A percentile compares a stretch with the other conserved stretches of the same genome.
Conservation (phyloP, 2,113 vertebrate species). For the Xenopus borealis region DNA sequence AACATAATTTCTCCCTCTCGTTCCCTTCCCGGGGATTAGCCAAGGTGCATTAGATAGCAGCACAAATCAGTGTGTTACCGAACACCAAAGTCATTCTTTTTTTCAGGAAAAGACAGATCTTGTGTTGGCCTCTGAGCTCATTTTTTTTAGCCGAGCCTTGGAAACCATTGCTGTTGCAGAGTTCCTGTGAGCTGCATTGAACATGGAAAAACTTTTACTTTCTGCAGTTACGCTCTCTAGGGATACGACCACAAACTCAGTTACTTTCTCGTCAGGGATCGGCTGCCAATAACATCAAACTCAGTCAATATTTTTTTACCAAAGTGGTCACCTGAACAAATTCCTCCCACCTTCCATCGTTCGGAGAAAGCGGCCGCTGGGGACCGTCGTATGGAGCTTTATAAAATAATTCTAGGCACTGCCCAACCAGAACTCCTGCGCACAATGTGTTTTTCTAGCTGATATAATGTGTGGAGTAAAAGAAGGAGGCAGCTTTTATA, state of each 20-base stretch:
- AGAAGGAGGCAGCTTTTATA: slow-evolving; percentile 11
- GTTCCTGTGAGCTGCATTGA: neutral
- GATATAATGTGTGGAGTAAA: slow-evolving; percentile 12
- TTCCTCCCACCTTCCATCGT: slow-evolving; percentile 1
- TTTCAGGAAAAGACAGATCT: slow-evolving; percentile 10
- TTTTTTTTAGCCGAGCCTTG: neutral
- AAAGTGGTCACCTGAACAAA: slow-evolving; percentile 36
- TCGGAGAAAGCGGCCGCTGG: neutral
- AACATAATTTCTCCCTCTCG: neutral
- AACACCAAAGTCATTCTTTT: neutral
- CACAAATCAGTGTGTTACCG: neutral
- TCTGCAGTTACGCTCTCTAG: neutral
- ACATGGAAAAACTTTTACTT: slow-evolving; percentile 13
- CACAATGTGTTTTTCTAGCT: slow-evolving; percentile 1
- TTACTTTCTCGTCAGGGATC: slow-evolving; percentile 8
- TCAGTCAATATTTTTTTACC: slow-evolving; percentile 27
- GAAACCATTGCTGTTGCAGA: neutral
- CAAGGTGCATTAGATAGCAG: neutral
- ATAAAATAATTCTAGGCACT: neutral
- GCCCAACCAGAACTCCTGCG: neutral
- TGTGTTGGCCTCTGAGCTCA: neutral
- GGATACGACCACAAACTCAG: slow-evolving; percentile 23
- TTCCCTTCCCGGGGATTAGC: neutral
- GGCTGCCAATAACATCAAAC: slow-evolving; percentile 30
- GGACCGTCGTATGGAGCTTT: neutral